These are phyloP conservation scores for Thysanoteuthis rhombus DNA, from an alignment of 2,888 invertebrate genomes.

Conservation along the genomic window DNA sequence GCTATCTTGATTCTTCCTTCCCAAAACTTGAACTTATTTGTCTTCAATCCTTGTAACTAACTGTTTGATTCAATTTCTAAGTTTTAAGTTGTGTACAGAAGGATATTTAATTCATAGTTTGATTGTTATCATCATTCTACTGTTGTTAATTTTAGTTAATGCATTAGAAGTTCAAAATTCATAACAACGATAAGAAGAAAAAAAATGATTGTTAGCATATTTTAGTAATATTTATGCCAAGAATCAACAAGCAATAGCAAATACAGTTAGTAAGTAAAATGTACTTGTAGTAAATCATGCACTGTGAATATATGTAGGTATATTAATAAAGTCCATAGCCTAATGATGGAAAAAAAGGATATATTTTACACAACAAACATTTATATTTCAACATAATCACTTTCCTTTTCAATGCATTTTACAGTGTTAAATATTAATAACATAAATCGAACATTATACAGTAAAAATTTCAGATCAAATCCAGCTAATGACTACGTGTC, in stretches of 20 bases:
- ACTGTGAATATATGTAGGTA: too few species aligned
- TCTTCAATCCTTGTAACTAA: not conserved
- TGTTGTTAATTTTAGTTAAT: too few species aligned
- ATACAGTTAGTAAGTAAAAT: not conserved
- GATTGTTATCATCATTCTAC: not conserved
- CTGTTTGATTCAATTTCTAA: not conserved
- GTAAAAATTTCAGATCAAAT: not conserved
- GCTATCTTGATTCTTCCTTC: not conserved
- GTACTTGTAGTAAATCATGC: not conserved
- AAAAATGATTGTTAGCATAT: not conserved
- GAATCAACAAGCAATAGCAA: not conserved
- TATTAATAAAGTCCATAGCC: too few species aligned
- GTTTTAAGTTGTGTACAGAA: not conserved
- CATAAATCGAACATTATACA: too few species aligned
- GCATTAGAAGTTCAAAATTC: too few species aligned
- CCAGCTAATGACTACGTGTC: not conserved
- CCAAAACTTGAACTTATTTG: not conserved
- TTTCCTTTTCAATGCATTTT: not conserved
- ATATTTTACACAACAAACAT: not conserved
- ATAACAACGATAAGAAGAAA: too few species aligned
- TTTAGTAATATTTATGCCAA: not conserved
- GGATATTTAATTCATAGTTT: not conserved
- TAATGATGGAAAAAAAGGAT: not conserved
- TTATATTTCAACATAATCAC: not conserved
- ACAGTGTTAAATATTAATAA: not conserved